Evolutionary conservation across 2,888 invertebrate species (phyloP).

Genomic region (Apodemia hepburni): DNA sequence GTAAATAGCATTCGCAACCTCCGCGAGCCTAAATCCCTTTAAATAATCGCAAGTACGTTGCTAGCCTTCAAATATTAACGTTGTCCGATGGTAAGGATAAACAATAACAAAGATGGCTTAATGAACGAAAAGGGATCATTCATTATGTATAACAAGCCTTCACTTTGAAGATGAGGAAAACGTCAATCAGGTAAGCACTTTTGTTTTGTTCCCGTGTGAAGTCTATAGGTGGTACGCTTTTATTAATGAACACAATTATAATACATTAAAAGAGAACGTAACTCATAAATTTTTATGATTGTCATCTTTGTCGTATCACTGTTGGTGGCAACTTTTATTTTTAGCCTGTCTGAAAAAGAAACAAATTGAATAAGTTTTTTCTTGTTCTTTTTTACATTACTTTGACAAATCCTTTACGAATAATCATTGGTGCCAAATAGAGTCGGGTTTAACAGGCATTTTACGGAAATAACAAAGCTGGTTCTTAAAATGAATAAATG

Average conservation of each 20-base stretch:
- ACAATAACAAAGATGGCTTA: not conserved
- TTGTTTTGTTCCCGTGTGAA: slow-evolving; percentile 20
- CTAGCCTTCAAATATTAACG: no score
- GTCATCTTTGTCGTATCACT: not conserved
- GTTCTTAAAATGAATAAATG: no score
- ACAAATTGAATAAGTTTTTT: not conserved
- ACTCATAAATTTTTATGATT: not conserved
- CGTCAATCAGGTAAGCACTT: slow-evolving; percentile 9
- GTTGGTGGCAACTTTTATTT: not conserved
- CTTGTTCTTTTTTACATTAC: not conserved
- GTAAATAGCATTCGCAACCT: no score
- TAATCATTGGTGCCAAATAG: no score
- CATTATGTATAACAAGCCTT: not conserved
- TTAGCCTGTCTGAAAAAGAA: not conserved
- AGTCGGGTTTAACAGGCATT: no score
- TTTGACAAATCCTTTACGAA: no score
- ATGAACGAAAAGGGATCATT: not conserved
- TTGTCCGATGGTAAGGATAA: no score
- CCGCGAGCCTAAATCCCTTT: no score
- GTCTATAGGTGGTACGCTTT: slow-evolving; percentile 6
- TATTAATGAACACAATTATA: not conserved
- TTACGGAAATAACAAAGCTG: no score
- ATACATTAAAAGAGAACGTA: not conserved
- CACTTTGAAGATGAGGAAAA: not conserved
- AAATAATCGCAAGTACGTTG: no score